phyloP scores from a whole-genome alignment of 2,113 vertebrate genomes.

The Marmota monax region DNA sequence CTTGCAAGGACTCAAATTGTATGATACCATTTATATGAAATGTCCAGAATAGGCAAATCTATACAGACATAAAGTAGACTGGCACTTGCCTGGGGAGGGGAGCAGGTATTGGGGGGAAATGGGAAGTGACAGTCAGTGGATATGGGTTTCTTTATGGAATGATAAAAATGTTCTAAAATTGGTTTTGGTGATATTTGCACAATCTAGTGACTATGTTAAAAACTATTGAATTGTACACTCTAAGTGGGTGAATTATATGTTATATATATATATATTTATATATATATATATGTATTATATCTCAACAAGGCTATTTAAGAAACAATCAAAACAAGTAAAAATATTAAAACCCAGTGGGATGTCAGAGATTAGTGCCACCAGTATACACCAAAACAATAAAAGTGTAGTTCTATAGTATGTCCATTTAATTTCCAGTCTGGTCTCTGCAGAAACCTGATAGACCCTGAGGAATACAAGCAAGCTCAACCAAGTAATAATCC shows the following conservation, averaged over 20 bases:
- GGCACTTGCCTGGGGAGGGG: background rate
- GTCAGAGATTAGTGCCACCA: background rate
- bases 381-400: background rate
- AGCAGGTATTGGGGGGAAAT: background rate
- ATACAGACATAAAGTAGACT: background rate
- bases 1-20: background rate
- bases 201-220: background rate
- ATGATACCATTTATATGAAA: background rate
- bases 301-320: constrained; percentile 37
- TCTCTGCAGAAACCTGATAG: background rate
- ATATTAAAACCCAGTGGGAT: background rate
- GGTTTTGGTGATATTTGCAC: constrained; percentile 25
- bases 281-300: background rate
- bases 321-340: constrained; percentile 8
- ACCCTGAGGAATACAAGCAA: background rate
- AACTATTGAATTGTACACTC: background rate
- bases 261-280: background rate
- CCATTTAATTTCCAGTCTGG: background rate
- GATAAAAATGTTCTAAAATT: constrained; percentile 49
- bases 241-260: background rate
- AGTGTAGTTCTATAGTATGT: background rate
- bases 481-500: background rate
- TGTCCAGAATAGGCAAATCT: background rate
- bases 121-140: background rate
- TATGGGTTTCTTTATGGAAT: background rate